Conservation (phyloP, 2,797 vertebrate genomes). For the Botia kubotai region DNA sequence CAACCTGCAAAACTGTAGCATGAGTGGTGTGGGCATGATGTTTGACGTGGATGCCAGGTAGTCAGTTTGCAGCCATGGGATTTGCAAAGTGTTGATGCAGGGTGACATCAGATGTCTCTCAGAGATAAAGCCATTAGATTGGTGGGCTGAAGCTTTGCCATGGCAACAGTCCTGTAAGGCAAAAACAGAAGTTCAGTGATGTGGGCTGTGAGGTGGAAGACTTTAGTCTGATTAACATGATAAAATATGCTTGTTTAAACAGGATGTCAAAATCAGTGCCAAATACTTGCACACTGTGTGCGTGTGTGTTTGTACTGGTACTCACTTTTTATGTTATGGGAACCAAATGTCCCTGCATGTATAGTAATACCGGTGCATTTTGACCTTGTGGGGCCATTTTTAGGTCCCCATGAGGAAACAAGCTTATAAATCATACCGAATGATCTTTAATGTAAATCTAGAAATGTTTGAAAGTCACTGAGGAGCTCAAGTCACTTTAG, state of each 20-base stretch:
- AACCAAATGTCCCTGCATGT: too few species aligned
- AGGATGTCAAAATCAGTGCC: not conserved
- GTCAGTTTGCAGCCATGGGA: not conserved
- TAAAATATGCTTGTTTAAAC: conserved; percentile 14
- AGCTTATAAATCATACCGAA: too few species aligned
- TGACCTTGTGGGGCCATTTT: too few species aligned
- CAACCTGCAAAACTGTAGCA: too few species aligned
- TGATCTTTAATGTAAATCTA: too few species aligned
- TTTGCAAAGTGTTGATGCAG: conserved; percentile 47
- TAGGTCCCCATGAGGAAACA: too few species aligned
- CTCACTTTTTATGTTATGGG: too few species aligned
- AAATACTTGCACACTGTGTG: not conserved
- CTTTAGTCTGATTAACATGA: conserved; percentile 4
- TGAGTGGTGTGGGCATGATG: too few species aligned
- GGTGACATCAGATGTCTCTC: conserved; percentile 39
- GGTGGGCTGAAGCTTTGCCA: conserved; percentile 31
- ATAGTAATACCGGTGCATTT: too few species aligned
- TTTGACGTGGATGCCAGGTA: not conserved
- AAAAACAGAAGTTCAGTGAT: conserved; percentile 40
- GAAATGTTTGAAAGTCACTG: too few species aligned
- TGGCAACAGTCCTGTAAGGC: conserved; percentile 46
- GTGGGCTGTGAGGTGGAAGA: not conserved
- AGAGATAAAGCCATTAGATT: conserved; percentile 47
- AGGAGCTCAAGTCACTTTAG: not conserved
- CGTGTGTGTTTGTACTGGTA: too few species aligned